Evolutionary conservation across 2,113 vertebrate species (phyloP).

Genomic region (Nycticryphes semicollaris): DNA sequence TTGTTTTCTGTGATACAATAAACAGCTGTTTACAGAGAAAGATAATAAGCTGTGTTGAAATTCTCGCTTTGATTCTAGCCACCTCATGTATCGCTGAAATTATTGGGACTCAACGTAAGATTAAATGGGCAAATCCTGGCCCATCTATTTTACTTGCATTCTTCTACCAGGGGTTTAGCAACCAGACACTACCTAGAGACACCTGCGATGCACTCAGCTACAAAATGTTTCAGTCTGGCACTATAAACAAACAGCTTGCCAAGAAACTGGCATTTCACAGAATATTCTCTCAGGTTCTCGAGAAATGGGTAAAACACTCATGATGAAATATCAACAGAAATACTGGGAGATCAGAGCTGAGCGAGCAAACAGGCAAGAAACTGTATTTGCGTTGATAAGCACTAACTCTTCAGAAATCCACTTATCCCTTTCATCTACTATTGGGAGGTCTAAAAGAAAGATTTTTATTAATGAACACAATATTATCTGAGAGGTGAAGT

Average conservation of each 20-base stretch:
- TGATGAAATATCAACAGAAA: background rate
- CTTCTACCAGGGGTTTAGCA: background rate
- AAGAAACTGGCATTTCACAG: background rate
- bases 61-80: background rate
- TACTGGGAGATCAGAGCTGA: background rate
- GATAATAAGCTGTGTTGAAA: background rate
- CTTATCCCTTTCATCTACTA: background rate
- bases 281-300: background rate
- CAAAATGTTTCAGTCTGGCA: background rate
- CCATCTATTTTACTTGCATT: background rate
- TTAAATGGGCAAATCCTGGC: background rate
- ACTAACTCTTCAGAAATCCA: background rate
- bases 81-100: background rate
- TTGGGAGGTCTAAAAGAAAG: background rate
- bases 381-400: background rate
- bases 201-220: background rate
- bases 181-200: background rate
- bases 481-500: background rate
- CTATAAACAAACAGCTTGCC: background rate
- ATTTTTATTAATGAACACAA: background rate
- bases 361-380: background rate
- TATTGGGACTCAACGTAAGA: background rate
- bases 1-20: slow-evolving; percentile 37
- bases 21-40: background rate
- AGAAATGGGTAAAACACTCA: background rate